Base-by-base conservation (phyloP, 2,797 vertebrate genomes). In the Naso thynnoides region DNA sequence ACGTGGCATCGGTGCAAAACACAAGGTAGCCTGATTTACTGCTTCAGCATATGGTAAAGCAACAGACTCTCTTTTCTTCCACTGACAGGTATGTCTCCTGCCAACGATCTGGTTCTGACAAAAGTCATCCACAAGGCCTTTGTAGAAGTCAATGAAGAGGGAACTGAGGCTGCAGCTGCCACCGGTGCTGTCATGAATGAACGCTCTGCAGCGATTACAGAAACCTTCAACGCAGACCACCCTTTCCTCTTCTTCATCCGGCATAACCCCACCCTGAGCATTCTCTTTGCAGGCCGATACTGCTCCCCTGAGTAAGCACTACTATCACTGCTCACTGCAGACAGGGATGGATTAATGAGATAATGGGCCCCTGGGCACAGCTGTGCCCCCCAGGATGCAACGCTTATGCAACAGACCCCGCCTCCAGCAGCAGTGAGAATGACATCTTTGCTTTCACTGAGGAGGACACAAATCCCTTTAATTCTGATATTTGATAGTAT, bases 211-310 rank as follows among this genome's bases (percentile, higher is more conserved):
- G 6, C 19, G 0, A 14, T 0, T 5, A 11, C 29, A 15, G 45
- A n/a, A 8, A 0, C 0, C 0, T 96, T 98, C 60, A 88, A 73
- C 4, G 96, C 94, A 0, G 92, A 98, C 81, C 97, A 95, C 76
- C 96, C 97, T 1, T 99, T 98, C 93, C 92, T 99, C n/a, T 97
- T 99, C 90, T 95, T 97, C 84, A 97, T 98, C 79, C 82, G 89
- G 21, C 96, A 97, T 57, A 96, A 92, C 31, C 71, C 80, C 68
- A 92, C 93, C 56, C 68, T 10, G 7, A 95, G 80, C 73, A 70
- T 98, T 62, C 87, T 99, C 64, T 98, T 99, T 78, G 95, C 91
- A 0, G 97, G 97, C 16, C 94, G 95, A 7, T 90, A 78, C 72
- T 89, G 83, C 76, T 85, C 78, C 23, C 97, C 97, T 0, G 3